Conservation (phyloP, 2,797 vertebrate genomes). For the Halcyon chelicuti region DNA sequence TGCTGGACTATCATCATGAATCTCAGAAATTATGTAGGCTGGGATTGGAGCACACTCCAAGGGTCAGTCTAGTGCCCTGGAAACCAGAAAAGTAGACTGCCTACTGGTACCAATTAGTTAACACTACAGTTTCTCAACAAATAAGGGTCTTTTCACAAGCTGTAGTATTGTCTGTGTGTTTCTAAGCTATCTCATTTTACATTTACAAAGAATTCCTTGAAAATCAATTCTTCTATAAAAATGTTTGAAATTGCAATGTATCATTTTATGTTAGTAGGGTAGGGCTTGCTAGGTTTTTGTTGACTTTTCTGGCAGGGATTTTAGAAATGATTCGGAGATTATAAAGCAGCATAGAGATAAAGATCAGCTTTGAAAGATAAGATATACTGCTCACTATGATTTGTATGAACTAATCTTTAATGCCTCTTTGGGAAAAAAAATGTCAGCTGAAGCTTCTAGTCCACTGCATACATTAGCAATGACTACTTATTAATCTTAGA, state of each 20-base stretch:
- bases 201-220: not conserved
- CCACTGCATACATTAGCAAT: conserved; percentile 16
- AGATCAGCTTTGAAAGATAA: not conserved
- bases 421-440: not conserved
- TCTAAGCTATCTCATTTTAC: not conserved
- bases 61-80: not conserved
- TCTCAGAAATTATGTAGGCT: not conserved
- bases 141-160: not conserved
- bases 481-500: conserved; percentile 73
- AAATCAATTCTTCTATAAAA: not conserved
- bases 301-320: conserved; percentile 18
- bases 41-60: not conserved
- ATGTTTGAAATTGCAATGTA: not conserved
- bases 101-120: not conserved
- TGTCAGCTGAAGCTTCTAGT: not conserved
- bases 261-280: not conserved
- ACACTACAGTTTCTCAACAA: not conserved
- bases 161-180: not conserved
- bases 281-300: not conserved
- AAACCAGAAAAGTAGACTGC: not conserved
- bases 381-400: not conserved
- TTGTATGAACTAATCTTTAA: conserved; percentile 27
- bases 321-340: conserved; percentile 43
- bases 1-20: not conserved
- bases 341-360: conserved; percentile 38